A percentile compares a stretch with the other conserved stretches of the same genome.
phyloP scores from a whole-genome alignment of 2,797 vertebrate genomes.

The Gymnocypris eckloni region DNA sequence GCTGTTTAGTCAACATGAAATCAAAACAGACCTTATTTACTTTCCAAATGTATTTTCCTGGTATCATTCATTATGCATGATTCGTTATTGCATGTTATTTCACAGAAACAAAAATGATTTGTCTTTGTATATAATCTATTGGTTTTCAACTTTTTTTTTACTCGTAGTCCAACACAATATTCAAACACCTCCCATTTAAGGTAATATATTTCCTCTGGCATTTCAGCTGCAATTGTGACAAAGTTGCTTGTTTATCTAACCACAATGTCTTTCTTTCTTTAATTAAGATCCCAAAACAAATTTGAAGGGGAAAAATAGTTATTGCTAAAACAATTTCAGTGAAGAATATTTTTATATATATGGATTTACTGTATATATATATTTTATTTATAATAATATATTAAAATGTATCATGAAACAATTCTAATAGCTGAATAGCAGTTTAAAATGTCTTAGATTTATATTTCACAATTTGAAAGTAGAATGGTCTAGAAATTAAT shows the following conservation, averaged over 20 bases:
- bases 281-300: not conserved
- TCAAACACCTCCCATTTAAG: not conserved
- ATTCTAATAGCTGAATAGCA: not conserved
- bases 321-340: no score
- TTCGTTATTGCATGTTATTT: not conserved
- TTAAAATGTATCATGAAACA: not conserved
- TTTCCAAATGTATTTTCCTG: not conserved
- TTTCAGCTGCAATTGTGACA: not conserved
- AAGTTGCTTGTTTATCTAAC: not conserved
- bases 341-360: no score
- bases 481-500: not conserved
- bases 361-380: no score
- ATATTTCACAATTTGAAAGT: not conserved
- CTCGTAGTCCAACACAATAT: not conserved
- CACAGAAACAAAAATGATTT: not conserved
- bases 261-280: not conserved
- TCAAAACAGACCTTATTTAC: conserved; percentile 9
- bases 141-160: not conserved
- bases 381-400: not conserved
- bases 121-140: not conserved
- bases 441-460: not conserved
- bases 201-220: not conserved
- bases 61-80: not conserved
- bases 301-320: no score
- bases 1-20: not conserved